phyloP scores from a whole-genome alignment of 2,797 vertebrate species.

The Poecilia wingei region DNA sequence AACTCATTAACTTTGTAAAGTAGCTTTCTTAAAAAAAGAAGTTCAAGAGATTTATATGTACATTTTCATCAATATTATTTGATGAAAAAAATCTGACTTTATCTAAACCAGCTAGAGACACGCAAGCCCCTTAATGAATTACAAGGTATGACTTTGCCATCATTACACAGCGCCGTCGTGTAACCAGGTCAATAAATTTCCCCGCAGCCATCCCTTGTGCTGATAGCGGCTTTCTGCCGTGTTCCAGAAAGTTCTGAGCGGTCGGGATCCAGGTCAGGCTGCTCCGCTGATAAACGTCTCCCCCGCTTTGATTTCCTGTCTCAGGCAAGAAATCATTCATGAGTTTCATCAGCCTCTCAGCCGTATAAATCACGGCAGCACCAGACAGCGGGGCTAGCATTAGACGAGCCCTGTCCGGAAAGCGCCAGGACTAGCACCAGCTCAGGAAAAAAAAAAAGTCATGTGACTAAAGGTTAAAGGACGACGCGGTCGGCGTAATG shows the following conservation, averaged over 20 bases:
- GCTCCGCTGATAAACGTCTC: slow-evolving; percentile 67
- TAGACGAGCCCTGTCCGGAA: slow-evolving; percentile 55
- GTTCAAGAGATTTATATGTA: background rate
- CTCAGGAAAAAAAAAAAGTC: slow-evolving; percentile 49
- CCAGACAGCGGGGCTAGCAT: slow-evolving; percentile 50
- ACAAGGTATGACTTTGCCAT: background rate
- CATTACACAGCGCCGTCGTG: background rate
- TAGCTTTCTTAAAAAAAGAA: background rate
- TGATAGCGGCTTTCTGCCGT: slow-evolving; percentile 39
- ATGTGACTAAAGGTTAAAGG: slow-evolving; percentile 78
- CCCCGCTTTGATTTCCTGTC: slow-evolving; percentile 73
- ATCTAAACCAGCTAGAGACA: background rate
- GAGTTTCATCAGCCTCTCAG: slow-evolving; percentile 67
- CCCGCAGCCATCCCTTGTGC: background rate
- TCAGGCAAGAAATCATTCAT: slow-evolving; percentile 64
- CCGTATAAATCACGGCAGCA: slow-evolving; percentile 70
- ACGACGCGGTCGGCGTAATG: slow-evolving; percentile 76
- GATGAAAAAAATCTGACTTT: background rate
- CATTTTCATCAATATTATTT: background rate
- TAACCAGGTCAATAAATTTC: slow-evolving; percentile 31
- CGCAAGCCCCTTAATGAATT: background rate
- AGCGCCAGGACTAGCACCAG: slow-evolving; percentile 76
- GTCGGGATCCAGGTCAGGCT: slow-evolving; percentile 62
- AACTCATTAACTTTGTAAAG: background rate
- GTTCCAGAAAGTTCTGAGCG: slow-evolving; percentile 30